These are phyloP conservation scores for Corythaeola cristata DNA, from an alignment of 2,113 vertebrate species.

Conservation along the genomic window DNA sequence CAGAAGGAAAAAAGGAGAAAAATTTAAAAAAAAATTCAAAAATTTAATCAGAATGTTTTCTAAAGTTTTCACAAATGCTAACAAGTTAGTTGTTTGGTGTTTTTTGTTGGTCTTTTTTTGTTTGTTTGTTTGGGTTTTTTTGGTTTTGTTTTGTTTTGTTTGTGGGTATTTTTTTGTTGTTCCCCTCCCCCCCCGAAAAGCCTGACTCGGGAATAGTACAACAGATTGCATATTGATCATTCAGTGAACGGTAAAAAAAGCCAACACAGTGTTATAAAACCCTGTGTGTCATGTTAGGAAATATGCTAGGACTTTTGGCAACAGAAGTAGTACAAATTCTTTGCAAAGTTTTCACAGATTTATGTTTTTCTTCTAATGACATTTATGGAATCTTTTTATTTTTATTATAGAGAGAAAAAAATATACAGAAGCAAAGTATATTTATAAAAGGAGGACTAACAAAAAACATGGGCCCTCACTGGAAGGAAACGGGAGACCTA, in stretches of 20 bases:
- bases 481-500: too few species aligned
- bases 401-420: background rate
- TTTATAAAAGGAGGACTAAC: background rate
- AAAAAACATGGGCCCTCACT: too few species aligned
- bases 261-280: background rate
- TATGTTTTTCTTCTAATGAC: background rate
- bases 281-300: background rate
- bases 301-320: background rate
- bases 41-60: background rate
- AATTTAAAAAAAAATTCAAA: background rate
- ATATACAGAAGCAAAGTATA: accelerated
- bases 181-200: background rate
- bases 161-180: too few species aligned
- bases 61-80: background rate
- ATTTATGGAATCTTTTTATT: background rate
- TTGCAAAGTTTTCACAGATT: background rate
- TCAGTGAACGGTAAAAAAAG: background rate
- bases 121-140: background rate
- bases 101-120: background rate
- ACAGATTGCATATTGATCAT: background rate
- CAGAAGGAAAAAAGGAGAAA: background rate
- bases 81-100: background rate
- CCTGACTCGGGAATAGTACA: background rate
- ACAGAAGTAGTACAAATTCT: background rate
- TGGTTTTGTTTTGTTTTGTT: too few species aligned